phyloP scores from a whole-genome alignment of 2,797 vertebrate species.

The Vultur gryphus region DNA sequence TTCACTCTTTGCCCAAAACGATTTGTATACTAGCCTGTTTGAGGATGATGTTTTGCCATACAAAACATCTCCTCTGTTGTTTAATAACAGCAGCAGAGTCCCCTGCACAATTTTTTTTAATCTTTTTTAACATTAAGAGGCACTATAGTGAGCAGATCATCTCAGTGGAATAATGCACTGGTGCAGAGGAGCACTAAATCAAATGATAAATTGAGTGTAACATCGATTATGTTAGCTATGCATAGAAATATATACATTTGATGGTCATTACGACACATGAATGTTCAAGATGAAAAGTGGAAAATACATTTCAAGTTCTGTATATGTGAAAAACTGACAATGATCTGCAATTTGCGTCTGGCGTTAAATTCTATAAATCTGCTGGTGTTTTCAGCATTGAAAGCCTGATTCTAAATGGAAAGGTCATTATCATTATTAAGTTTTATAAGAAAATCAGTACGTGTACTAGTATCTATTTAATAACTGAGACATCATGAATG shows the following conservation, averaged over 20 bases:
- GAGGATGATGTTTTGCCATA: background rate
- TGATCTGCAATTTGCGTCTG: slow-evolving; percentile 59
- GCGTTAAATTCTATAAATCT: slow-evolving; percentile 72
- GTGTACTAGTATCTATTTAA: slow-evolving; percentile 76
- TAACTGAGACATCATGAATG: slow-evolving; percentile 78
- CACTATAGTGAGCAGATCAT: slow-evolving; percentile 45
- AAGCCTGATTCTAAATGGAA: slow-evolving; percentile 74
- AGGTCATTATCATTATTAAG: slow-evolving; percentile 80
- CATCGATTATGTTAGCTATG: slow-evolving; percentile 72
- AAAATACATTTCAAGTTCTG: slow-evolving; percentile 66
- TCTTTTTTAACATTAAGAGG: slow-evolving; percentile 41
- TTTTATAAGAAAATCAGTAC: slow-evolving; percentile 79
- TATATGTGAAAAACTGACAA: slow-evolving; percentile 61
- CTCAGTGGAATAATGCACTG: slow-evolving; percentile 61
- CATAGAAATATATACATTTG: slow-evolving; percentile 72
- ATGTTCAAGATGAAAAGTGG: slow-evolving; percentile 56
- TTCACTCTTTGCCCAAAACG: background rate
- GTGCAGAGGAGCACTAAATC: slow-evolving; percentile 64
- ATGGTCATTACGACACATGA: slow-evolving; percentile 57
- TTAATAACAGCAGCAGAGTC: slow-evolving; percentile 25
- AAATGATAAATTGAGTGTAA: slow-evolving; percentile 74
- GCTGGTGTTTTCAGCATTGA: slow-evolving; percentile 67
- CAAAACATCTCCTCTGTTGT: slow-evolving; percentile 37
- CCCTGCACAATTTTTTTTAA: background rate
- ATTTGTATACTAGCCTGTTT: background rate